These are phyloP conservation scores for Arctocebus calabarensis DNA, from an alignment of 2,797 vertebrate species.

Conservation along the genomic window DNA sequence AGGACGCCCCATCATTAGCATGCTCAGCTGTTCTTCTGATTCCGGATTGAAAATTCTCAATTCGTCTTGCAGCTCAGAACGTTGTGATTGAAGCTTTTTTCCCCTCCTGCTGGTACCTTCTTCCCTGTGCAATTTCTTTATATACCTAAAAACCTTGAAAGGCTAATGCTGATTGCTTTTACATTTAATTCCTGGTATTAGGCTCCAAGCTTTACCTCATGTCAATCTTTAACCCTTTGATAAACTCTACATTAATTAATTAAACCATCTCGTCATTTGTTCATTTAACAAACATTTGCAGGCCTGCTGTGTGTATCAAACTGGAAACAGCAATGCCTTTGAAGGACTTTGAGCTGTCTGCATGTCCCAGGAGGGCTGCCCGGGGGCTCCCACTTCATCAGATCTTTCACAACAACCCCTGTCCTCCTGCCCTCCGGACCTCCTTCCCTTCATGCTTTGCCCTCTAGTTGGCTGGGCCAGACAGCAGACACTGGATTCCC, in stretches of 20 bases:
- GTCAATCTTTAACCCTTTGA: slow-evolving; percentile 44
- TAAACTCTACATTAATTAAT: slow-evolving; percentile 11
- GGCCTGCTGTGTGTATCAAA: neutral
- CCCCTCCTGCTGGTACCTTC: neutral
- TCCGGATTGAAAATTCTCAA: neutral
- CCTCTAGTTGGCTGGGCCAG: neutral
- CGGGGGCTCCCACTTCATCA: neutral
- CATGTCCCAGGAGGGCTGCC: neutral
- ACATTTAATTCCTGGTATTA: slow-evolving; percentile 56
- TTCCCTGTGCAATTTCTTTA: neutral
- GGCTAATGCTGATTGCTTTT: slow-evolving; percentile 42
- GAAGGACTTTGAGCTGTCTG: neutral
- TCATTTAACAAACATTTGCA: slow-evolving; percentile 13
- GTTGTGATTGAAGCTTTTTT: neutral
- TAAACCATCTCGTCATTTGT: neutral
- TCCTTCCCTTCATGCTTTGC: neutral
- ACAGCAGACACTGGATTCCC: neutral
- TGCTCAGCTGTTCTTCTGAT: neutral
- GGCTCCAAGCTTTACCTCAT: neutral
- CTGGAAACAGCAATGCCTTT: neutral
- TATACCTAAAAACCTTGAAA: neutral
- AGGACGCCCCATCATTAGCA: neutral
- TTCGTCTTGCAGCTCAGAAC: neutral
- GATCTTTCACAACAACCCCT: neutral
- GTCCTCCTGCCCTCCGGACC: fast-evolving